These are phyloP conservation scores for Diarsia mendica DNA, from an alignment of 2,888 invertebrate genomes.

Conservation along the genomic window DNA sequence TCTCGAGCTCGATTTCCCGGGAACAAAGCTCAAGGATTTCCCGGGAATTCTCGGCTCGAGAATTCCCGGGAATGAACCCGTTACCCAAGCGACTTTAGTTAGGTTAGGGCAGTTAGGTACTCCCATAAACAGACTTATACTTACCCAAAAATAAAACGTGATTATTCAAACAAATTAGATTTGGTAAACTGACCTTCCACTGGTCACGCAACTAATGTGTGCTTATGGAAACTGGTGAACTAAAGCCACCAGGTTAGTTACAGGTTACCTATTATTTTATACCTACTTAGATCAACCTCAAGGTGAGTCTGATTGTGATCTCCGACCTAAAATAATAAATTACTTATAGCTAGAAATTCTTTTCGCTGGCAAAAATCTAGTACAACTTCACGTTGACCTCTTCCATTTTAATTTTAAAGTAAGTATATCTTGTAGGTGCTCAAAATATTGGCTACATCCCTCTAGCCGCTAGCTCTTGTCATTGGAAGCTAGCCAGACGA, in stretches of 20 bases:
- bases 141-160: not conserved
- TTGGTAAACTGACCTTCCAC: constrained; percentile 2
- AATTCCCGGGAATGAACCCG: too few relatives aligned
- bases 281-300: not conserved
- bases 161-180: not conserved
- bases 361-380: constrained; percentile 29
- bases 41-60: too few relatives aligned
- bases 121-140: too few relatives aligned
- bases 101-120: constrained; percentile 5
- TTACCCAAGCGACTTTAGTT: not conserved
- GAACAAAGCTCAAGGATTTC: too few relatives aligned
- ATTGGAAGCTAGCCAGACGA: constrained; percentile 68
- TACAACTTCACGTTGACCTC: constrained; percentile 31
- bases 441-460: constrained; percentile 60
- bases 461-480: constrained; percentile 54
- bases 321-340: not conserved
- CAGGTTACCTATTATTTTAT: not conserved
- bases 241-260: not conserved
- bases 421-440: constrained; percentile 57
- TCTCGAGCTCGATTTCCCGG: too few relatives aligned
- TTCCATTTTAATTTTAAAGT: constrained; percentile 54
- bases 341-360: constrained; percentile 7
- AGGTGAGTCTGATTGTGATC: constrained; percentile 16
- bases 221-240: not conserved
- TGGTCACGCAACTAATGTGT: constrained; percentile 17